Percentiles rank a stretch among this genome's conserved stretches.
Conservation (phyloP, 2,888 invertebrate species). For the Drosophila ustulata region DNA sequence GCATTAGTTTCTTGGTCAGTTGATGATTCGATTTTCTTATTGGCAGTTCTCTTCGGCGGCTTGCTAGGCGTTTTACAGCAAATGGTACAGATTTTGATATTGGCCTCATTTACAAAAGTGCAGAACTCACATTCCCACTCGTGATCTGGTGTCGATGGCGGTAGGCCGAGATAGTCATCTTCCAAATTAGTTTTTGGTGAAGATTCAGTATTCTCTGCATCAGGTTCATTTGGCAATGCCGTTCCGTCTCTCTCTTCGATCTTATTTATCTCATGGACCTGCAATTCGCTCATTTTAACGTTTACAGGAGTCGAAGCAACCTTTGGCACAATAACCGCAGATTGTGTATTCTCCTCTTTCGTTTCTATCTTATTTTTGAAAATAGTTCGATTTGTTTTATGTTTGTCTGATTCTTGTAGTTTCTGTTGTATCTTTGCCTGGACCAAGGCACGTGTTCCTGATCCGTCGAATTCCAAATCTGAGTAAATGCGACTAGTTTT, state of each 20-base stretch:
- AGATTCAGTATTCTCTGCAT: slow-evolving; percentile 21
- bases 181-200: slow-evolving; percentile 27
- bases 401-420: slow-evolving; percentile 71
- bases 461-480: slow-evolving; percentile 84
- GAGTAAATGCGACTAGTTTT: slow-evolving; percentile 81
- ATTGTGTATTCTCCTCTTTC: slow-evolving; percentile 67
- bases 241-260: slow-evolving; percentile 37
- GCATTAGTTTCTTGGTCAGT: slow-evolving; percentile 10
- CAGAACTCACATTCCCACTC: slow-evolving; percentile 96
- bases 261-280: slow-evolving; percentile 47
- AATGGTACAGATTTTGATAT: slow-evolving; percentile 91
- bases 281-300: slow-evolving; percentile 48
- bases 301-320: neutral
- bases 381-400: slow-evolving; percentile 43
- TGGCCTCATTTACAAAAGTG: slow-evolving; percentile 93
- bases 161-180: slow-evolving; percentile 81
- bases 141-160: slow-evolving; percentile 86
- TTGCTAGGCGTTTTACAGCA: slow-evolving; percentile 93
- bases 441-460: slow-evolving; percentile 83
- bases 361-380: slow-evolving; percentile 51
- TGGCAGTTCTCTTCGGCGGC: slow-evolving; percentile 56
- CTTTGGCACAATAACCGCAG: slow-evolving; percentile 61
- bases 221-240: slow-evolving; percentile 53
- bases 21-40: slow-evolving; percentile 22
- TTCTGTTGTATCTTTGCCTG: slow-evolving; percentile 85